Conservation (phyloP, 2,797 vertebrate genomes). For the Gallirallus australis region DNA sequence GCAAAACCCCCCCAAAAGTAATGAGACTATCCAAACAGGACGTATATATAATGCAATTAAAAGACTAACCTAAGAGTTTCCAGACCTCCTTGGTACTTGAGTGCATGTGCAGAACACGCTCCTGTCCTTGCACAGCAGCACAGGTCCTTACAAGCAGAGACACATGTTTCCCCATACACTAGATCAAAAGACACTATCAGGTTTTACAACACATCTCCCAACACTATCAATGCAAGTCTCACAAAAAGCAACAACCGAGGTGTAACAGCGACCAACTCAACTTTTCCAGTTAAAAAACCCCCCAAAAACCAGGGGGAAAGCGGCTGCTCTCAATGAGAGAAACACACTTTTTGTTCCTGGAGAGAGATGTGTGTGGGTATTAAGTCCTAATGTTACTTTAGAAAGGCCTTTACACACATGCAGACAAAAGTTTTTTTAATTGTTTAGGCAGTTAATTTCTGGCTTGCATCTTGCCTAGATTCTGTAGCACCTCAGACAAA, state of each 20-base stretch:
- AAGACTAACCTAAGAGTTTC: neutral
- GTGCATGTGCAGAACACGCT: neutral
- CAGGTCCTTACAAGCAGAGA: slow-evolving; percentile 13
- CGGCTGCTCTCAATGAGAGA: neutral
- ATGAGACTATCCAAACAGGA: neutral
- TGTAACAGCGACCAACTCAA: neutral
- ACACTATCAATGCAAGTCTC: rapidly evolving
- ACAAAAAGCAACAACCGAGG: neutral
- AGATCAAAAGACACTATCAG: slow-evolving; percentile 7
- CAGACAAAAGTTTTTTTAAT: neutral
- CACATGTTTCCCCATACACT: neutral
- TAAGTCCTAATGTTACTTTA: rapidly evolving
- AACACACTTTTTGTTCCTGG: neutral
- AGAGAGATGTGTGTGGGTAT: neutral
- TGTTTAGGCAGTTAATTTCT: neutral
- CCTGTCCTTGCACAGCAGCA: neutral
- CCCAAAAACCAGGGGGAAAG: neutral
- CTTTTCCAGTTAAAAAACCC: neutral
- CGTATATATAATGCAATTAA: neutral
- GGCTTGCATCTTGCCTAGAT: neutral
- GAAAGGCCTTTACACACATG: neutral
- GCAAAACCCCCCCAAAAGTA: neutral
- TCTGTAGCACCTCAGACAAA: neutral
- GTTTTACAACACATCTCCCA: slow-evolving; percentile 23
- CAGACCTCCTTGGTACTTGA: neutral